Conservation (phyloP, 2,888 invertebrate genomes). For the Agriotes lineatus region DNA sequence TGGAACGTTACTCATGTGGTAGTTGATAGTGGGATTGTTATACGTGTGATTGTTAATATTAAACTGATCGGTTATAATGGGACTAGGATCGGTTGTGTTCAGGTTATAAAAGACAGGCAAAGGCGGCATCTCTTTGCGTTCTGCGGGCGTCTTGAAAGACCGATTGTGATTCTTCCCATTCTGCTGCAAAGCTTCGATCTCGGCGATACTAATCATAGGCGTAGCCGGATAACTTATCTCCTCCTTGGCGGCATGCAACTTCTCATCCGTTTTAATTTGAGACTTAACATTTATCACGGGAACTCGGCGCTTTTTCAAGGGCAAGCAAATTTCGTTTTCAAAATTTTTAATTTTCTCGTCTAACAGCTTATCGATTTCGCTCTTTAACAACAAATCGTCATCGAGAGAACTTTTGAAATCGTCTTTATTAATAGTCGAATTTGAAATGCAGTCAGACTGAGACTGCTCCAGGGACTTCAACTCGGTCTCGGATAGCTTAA, state of each 20-base stretch:
- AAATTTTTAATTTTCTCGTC: conserved; percentile 41
- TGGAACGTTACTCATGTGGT: conserved; percentile 57
- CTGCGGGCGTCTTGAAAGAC: conserved; percentile 62
- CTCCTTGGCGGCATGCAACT: conserved; percentile 41
- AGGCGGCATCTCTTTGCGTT: conserved; percentile 62
- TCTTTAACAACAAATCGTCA: conserved; percentile 12
- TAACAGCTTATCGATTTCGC: conserved; percentile 15
- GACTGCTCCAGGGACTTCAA: neutral
- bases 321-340: conserved; percentile 55
- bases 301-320: conserved; percentile 60
- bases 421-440: too few relatives aligned
- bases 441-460: neutral
- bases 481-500: neutral
- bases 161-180: conserved; percentile 40
- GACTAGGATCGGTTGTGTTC: conserved; percentile 48
- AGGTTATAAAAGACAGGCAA: conserved; percentile 48
- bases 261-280: neutral
- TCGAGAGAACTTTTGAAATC: neutral
- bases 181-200: conserved; percentile 57
- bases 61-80: conserved; percentile 57
- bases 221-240: conserved; percentile 63
- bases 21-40: conserved; percentile 60
- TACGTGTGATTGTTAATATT: conserved; percentile 59
- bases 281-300: conserved; percentile 45
- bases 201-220: conserved; percentile 63